Percentiles rank a stretch among this genome's conserved stretches.
Evolutionary conservation across 2,888 invertebrate genomes (phyloP).

Genomic region (Dysmachus trigonus): DNA sequence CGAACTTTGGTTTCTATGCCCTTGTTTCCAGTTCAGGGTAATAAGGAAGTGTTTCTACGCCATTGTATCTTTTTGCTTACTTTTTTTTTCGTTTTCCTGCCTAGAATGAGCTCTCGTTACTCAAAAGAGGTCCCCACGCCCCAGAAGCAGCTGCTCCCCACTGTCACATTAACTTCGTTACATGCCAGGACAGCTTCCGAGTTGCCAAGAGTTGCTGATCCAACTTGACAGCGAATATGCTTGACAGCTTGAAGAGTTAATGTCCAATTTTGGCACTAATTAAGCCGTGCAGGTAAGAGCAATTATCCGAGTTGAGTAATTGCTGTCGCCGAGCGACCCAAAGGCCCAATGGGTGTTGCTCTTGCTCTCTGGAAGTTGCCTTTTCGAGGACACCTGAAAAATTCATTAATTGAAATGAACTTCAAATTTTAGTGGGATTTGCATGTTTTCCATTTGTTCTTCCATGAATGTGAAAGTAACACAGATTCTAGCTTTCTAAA

Average conservation of each 20-base stretch:
- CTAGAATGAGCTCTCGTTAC: background rate
- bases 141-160: slow-evolving; percentile 5
- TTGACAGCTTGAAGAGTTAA: slow-evolving; percentile 14
- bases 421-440: background rate
- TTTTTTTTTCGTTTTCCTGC: background rate
- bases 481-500: background rate
- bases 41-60: slow-evolving; percentile 26
- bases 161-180: slow-evolving; percentile 22
- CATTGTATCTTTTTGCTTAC: background rate
- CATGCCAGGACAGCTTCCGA: background rate
- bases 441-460: background rate
- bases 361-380: background rate
- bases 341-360: background rate
- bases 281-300: slow-evolving; percentile 20
- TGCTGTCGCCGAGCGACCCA: background rate
- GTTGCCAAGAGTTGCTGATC: background rate
- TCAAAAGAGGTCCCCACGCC: background rate
- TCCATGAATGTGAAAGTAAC: background rate
- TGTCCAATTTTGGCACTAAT: slow-evolving; percentile 22
- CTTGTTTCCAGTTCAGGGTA: slow-evolving; percentile 32
- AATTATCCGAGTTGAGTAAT: slow-evolving; percentile 3
- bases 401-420: background rate
- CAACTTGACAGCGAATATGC: background rate
- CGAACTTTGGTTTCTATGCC: background rate
- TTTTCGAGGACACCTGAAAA: background rate